A percentile compares a stretch with the other conserved stretches of the same genome.
These are phyloP conservation scores for Trichomycterus rosablanca DNA, from an alignment of 2,113 vertebrate species.

Conservation along the genomic window DNA sequence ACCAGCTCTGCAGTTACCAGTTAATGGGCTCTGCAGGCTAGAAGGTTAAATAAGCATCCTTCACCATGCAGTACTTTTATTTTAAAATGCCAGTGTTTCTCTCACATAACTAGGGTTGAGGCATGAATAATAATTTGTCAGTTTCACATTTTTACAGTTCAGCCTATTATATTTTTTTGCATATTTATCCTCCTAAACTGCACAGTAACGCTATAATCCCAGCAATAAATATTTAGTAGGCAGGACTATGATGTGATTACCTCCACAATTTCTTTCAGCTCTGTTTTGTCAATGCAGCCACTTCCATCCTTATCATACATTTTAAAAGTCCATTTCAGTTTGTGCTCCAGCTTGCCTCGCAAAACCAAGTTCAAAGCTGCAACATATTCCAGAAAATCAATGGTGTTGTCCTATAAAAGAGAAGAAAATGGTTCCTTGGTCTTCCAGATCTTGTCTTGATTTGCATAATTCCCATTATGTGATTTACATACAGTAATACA, in stretches of 20 bases:
- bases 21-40: too few relatives aligned
- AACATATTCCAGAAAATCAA: constrained; percentile 93
- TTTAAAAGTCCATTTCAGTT: constrained; percentile 94
- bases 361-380: constrained; percentile 91
- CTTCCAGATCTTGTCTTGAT: too few relatives aligned
- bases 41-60: too few relatives aligned
- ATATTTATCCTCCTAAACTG: not conserved
- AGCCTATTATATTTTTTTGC: not conserved
- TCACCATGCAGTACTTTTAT: too few relatives aligned
- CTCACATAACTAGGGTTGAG: not conserved
- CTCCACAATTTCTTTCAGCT: constrained; percentile 92
- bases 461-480: too few relatives aligned
- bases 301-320: constrained; percentile 93
- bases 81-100: not conserved
- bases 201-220: too few relatives aligned
- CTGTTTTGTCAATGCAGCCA: constrained; percentile 87
- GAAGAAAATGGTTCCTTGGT: not conserved
- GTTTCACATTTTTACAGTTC: too few relatives aligned
- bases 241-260: constrained; percentile 63
- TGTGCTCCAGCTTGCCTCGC: constrained; percentile 89
- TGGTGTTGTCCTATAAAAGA: constrained; percentile 83
- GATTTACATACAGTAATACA: too few relatives aligned
- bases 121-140: not conserved
- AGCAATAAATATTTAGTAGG: constrained; percentile 7
- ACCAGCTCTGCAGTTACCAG: too few relatives aligned